Evolutionary conservation across 2,113 vertebrate genomes (phyloP), one percentile per base, ranked within the genome.

Genomic region (Nannobrachium achirus): DNA sequence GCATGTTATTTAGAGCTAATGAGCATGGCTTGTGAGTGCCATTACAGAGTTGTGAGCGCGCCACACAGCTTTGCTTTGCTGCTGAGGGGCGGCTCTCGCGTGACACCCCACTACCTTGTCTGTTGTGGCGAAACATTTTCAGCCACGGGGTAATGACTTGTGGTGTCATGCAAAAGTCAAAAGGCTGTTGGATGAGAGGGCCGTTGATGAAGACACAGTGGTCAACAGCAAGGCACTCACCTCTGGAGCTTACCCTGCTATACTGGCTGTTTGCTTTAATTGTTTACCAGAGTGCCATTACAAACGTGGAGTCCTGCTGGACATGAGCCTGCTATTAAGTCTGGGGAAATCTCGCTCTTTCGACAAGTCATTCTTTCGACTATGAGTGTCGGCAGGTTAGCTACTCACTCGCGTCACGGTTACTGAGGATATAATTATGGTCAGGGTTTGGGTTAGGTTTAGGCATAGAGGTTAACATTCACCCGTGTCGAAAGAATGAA

Each of bases 1-100:
- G 79, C 81, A 71, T 80, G 82, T 82, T 91, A 87, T 87, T 86
- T 71, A 73, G 75, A 80, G 76, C 83, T 88, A 89, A 88, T 86
- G 80, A 84, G 59, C 82, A 76, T 66, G 79, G 88, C 88, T 84
- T 82, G 53, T 76, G 83, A 89, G 76, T 48, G 74, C 81, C 66
- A 75, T 88, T 77, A 88, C 59, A 51, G 73, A 75, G 77, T 85
- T 78, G 73, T n/a, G 70, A 42, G 42, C 76, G 42, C 76, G 73
- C 71, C 55, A 75, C 50, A 62, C 75, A 71, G 71, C 73, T 86
- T 81, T 69, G 74, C 82, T 79, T 52, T 71, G 39, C 45, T 76
- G 63, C 25, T 41, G 52, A 51, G 52, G 61, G 78, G 80, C n/a
- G 15, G 63, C 44, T n/a, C 33, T 3, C 19, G n/a, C 8, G 1